phyloP scores from a whole-genome alignment of 2,797 vertebrate species.

The Brachyalestes nurse region DNA sequence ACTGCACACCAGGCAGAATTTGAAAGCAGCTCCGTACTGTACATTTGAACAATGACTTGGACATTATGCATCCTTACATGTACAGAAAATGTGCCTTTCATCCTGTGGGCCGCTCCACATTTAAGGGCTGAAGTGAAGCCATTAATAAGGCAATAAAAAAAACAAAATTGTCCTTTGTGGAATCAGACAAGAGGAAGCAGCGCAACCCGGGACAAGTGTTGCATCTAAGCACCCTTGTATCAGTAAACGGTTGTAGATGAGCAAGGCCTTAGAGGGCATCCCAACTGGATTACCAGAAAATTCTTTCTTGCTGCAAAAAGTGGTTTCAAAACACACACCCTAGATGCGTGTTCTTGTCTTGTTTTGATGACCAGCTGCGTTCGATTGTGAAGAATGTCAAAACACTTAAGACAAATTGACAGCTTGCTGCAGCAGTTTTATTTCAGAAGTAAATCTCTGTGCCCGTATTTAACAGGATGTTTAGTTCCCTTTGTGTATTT shows the following conservation, averaged over 20 bases:
- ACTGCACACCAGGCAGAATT: neutral
- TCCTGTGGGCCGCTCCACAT: neutral
- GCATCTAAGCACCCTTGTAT: neutral
- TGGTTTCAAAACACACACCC: neutral
- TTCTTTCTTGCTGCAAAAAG: neutral
- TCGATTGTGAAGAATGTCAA: constrained; percentile 42
- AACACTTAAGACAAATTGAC: constrained; percentile 41
- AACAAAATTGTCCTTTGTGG: neutral
- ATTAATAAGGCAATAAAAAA: constrained; percentile 1
- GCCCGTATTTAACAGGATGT: constrained; percentile 48
- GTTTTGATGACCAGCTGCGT: constrained; percentile 51
- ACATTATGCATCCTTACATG: neutral
- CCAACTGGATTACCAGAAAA: neutral
- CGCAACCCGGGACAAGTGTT: neutral
- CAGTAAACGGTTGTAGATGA: neutral
- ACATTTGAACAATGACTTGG: neutral
- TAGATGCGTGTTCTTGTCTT: neutral
- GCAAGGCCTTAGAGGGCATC: neutral
- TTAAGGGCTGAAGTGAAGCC: neutral
- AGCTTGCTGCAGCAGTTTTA: neutral
- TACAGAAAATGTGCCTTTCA: neutral
- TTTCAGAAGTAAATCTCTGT: constrained; percentile 20
- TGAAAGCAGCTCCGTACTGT: neutral
- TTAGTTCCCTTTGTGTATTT: constrained; percentile 57
- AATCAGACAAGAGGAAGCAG: neutral